These are phyloP conservation scores for Habroteleia sp. DNA, from an alignment of 2,888 invertebrate genomes.

Conservation along the genomic window DNA sequence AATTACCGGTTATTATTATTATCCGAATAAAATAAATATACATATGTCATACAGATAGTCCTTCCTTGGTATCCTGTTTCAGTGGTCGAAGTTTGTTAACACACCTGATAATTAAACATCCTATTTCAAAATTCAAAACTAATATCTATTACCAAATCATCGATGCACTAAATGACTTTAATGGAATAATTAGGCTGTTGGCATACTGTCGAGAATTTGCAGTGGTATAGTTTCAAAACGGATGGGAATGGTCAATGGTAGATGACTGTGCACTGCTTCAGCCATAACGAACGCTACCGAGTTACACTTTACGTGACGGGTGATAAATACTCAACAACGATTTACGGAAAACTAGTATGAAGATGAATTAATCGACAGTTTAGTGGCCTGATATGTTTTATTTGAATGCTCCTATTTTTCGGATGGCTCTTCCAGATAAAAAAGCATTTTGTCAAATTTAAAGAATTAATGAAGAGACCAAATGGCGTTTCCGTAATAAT, in stretches of 20 bases:
- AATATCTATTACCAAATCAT: conserved; percentile 74
- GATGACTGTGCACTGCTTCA: conserved; percentile 46
- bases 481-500: too few relatives aligned
- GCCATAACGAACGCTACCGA: conserved; percentile 70
- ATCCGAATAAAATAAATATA: too few relatives aligned
- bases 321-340: conserved; percentile 68
- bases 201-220: conserved; percentile 73
- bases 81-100: conserved; percentile 29
- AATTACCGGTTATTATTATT: too few relatives aligned
- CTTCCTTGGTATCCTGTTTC: too few relatives aligned
- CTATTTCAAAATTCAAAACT: conserved; percentile 66
- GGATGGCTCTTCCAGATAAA: neutral
- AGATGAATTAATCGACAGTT: conserved; percentile 58
- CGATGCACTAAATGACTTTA: conserved; percentile 78
- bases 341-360: conserved; percentile 49
- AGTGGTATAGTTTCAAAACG: conserved; percentile 71
- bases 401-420: conserved; percentile 19
- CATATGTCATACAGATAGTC: too few relatives aligned
- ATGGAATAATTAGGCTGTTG: conserved; percentile 79
- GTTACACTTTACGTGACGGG: conserved; percentile 61
- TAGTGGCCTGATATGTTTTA: conserved; percentile 50
- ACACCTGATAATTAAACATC: conserved; percentile 31
- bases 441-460: neutral
- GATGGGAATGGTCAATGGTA: conserved; percentile 65
- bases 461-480: too few relatives aligned